Base-by-base conservation (phyloP, 2,888 invertebrate genomes). In the Caenorhabditis wallacei region DNA sequence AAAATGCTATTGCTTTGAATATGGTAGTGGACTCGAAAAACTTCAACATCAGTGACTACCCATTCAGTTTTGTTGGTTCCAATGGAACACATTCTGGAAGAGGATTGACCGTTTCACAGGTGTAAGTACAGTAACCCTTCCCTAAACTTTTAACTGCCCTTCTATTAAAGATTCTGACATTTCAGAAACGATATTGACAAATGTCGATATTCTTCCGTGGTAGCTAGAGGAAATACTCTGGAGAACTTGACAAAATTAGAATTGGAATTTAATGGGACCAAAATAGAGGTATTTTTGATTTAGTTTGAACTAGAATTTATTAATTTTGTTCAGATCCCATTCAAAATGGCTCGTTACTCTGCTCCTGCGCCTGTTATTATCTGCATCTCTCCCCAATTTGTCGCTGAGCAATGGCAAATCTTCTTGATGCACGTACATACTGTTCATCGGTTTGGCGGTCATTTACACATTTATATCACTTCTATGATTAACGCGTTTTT, bases 401-500 rank as follows among this genome's bases (percentile, higher is more conserved):
- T 82, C 5, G 80, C 64, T 16, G 85, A 85, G 46, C 84, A 85
- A n/a, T 85, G 85, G 85, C 82, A 84, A 22, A 51, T 63, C 18
- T 82, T 82, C 16, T 18, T 85, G 22, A 76, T 85, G 68, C 82
- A 84, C 20, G 78, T 76, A 7, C 85, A 85, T 26, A 68, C 75
- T 11, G 84, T 82, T 2, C 59, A 80, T 35, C 48, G 83, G 81
- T 85, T 82, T 63, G 85, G 85, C 5, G 70, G 56, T 7, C 79
- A 80, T 35, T 63, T 84, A 72, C 85, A 85, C 64, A 51, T 85
- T 4, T 85, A 85, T 63, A 63, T 80, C 0, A 71, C 80, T 5
- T 82, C 80, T 7, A 80, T 82, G 35, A 64, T 85, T 1, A 54
- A 79, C 11, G 69, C 82, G 13, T 70, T 82, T 11, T 85, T 72